phyloP scores from a whole-genome alignment of 2,797 vertebrate species.

The Phoeniculus purpureus region DNA sequence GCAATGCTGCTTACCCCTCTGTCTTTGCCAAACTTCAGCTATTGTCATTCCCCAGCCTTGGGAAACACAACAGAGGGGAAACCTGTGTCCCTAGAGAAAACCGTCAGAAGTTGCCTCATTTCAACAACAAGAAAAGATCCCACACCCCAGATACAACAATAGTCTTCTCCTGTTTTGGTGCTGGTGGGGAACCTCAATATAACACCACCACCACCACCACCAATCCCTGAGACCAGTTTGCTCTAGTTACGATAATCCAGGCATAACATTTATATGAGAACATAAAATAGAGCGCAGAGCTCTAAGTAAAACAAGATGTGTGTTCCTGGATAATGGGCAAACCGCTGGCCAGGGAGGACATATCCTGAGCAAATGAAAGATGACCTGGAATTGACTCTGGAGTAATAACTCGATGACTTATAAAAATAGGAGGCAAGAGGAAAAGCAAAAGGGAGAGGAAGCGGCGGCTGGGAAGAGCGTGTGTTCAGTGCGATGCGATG shows the following conservation, averaged over 20 bases:
- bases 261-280: constrained; percentile 84
- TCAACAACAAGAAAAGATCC: constrained; percentile 21
- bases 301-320: constrained; percentile 87
- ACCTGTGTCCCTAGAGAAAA: neutral
- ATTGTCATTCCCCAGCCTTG: neutral
- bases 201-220: constrained; percentile 72
- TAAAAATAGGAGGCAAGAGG: constrained; percentile 65
- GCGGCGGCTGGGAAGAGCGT: constrained; percentile 80
- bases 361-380: constrained; percentile 85
- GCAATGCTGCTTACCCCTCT: neutral
- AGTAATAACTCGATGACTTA: constrained; percentile 85
- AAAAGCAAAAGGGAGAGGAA: constrained; percentile 70
- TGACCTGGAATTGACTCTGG: constrained; percentile 89
- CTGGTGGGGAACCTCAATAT: constrained; percentile 40
- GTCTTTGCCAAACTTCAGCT: neutral
- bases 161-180: neutral
- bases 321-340: constrained; percentile 78
- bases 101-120: neutral
- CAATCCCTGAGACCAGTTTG: constrained; percentile 78
- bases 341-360: constrained; percentile 79
- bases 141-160: constrained; percentile 26
- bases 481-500: constrained; percentile 62
- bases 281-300: constrained; percentile 81
- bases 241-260: constrained; percentile 78
- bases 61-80: neutral